Conservation (phyloP, 2,888 invertebrate species). For the Drosophila infuscata region DNA sequence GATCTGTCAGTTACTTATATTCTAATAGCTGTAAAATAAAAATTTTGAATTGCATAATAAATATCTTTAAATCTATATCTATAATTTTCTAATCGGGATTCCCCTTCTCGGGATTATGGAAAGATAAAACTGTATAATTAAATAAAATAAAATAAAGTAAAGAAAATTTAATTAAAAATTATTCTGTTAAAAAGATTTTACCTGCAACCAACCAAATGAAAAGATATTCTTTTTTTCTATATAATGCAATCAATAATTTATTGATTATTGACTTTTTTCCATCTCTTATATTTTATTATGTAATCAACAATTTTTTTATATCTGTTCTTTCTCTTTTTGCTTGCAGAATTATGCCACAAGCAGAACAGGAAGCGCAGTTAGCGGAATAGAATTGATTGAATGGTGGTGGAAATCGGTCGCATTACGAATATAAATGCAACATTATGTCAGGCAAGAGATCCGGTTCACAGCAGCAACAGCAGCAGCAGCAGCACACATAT, state of each 20-base stretch:
- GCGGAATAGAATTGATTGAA: slow-evolving; percentile 50
- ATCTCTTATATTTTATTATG: not conserved
- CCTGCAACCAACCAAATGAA: not conserved
- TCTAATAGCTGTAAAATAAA: not conserved
- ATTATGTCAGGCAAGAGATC: slow-evolving; percentile 75
- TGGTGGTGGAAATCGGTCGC: slow-evolving; percentile 30
- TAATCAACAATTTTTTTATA: not conserved
- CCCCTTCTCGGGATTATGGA: not conserved
- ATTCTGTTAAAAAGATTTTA: not conserved
- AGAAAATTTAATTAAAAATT: not conserved
- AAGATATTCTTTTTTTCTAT: not conserved
- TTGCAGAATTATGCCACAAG: slow-evolving; percentile 55
- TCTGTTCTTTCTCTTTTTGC: not conserved
- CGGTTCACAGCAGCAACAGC: slow-evolving; percentile 39
- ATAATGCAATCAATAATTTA: not conserved
- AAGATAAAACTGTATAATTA: no score
- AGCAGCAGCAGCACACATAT: slow-evolving; percentile 28
- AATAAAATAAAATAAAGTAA: no score
- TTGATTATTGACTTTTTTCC: not conserved
- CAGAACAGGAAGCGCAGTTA: not conserved
- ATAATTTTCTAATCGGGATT: not conserved
- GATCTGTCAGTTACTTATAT: not conserved
- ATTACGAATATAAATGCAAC: slow-evolving; percentile 61
- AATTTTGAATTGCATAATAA: not conserved
- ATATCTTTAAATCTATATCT: not conserved